Evolutionary conservation across 2,797 vertebrate genomes (phyloP).

Genomic region (Sparus aurata): DNA sequence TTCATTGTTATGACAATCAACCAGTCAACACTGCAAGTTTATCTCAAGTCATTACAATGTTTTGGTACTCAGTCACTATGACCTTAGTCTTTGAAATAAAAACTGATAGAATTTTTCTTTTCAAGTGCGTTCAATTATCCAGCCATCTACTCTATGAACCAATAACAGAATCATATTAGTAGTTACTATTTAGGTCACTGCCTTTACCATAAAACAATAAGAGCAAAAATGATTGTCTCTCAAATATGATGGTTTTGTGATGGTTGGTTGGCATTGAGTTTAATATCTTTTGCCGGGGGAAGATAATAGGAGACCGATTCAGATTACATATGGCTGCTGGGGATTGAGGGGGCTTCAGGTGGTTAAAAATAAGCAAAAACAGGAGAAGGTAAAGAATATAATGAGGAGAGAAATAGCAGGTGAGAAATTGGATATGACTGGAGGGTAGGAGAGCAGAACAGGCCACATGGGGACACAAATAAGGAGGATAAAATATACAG

Average conservation of each 20-base stretch:
- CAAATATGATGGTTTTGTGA: not conserved
- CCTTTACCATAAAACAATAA: not conserved
- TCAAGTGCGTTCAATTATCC: not conserved
- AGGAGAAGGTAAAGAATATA: slow-evolving; percentile 16
- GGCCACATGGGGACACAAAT: slow-evolving; percentile 8
- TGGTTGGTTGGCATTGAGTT: not conserved
- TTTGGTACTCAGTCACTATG: too few species aligned
- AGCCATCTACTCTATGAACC: too few species aligned
- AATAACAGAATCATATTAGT: not conserved
- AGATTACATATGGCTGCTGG: slow-evolving; percentile 9
- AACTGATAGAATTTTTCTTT: not conserved
- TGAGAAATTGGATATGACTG: slow-evolving; percentile 12
- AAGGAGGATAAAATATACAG: slow-evolving; percentile 6
- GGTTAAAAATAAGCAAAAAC: slow-evolving; percentile 7
- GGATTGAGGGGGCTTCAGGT: slow-evolving; percentile 8
- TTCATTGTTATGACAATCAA: not conserved
- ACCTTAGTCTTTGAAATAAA: not conserved
- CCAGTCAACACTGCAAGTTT: not conserved
- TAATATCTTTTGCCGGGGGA: not conserved
- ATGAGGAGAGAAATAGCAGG: slow-evolving; percentile 6
- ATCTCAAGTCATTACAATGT: not conserved
- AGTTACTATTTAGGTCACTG: not conserved
- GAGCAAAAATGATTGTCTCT: not conserved
- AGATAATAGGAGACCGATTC: slow-evolving; percentile 14
- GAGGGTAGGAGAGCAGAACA: slow-evolving; percentile 15